These are phyloP conservation scores for human DNA, from an alignment of 2,113 vertebrate species.

Conservation along the genomic window DNA sequence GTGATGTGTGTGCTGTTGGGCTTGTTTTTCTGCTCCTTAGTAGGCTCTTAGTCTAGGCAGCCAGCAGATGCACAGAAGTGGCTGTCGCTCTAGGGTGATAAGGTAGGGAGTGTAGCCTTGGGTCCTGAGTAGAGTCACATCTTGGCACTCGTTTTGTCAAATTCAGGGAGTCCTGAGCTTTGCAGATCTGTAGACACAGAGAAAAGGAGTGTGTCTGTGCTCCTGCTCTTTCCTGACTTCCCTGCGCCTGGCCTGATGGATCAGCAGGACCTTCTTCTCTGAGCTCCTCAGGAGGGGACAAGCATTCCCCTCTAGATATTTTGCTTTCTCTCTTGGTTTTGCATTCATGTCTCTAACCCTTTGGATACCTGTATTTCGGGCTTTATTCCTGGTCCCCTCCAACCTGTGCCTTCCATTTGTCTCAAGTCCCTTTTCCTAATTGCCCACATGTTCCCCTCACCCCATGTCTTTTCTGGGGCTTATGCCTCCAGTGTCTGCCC, in stretches of 20 bases:
- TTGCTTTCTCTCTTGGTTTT: background rate
- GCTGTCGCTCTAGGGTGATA: background rate
- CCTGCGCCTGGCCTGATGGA: background rate
- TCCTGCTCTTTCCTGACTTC: background rate
- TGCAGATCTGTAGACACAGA: background rate
- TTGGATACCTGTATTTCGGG: background rate
- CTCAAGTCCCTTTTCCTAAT: background rate
- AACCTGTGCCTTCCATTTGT: background rate
- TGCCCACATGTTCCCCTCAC: background rate
- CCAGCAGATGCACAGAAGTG: background rate
- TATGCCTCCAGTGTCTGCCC: background rate
- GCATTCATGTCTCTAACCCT: background rate
- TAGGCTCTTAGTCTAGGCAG: background rate
- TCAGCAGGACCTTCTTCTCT: background rate
- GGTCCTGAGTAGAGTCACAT: background rate
- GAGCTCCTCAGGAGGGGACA: background rate
- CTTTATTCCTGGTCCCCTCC: background rate
- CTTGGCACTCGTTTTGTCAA: conserved; percentile 12
- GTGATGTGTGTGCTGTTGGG: conserved; percentile 49
- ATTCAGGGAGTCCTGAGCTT: background rate
- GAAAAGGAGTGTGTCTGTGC: background rate
- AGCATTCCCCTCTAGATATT: background rate
- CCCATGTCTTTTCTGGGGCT: background rate
- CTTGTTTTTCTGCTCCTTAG: conserved; percentile 13
- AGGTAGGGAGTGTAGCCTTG: background rate